Evolutionary conservation across 37 sponge, comb jelly and placozoan genomes (phyloP).

Genomic region (Dysidea cf. avara): DNA sequence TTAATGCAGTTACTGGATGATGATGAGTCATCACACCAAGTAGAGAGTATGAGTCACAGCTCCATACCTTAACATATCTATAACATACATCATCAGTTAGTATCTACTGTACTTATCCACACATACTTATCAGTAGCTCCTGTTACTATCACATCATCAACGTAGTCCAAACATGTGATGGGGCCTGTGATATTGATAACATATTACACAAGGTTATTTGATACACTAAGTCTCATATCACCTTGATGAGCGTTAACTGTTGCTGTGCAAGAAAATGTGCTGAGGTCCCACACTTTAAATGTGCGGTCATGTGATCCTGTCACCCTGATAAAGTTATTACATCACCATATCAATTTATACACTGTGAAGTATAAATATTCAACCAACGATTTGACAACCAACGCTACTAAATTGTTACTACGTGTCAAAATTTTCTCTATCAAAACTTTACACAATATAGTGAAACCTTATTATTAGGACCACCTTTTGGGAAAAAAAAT

Average conservation of each 20-base stretch:
- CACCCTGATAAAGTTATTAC: slow-evolving; percentile 67
- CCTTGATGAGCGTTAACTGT: slow-evolving; percentile 56
- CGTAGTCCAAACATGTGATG: slow-evolving; percentile 52
- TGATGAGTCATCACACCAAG: slow-evolving; percentile 21
- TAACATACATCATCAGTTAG: background rate
- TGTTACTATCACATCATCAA: slow-evolving; percentile 31
- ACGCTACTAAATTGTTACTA: too few species aligned
- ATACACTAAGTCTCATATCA: slow-evolving; percentile 7
- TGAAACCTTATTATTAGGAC: too few species aligned
- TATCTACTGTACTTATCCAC: background rate
- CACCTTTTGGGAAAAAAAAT: too few species aligned
- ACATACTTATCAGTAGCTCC: slow-evolving; percentile 61
- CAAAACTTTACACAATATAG: too few species aligned
- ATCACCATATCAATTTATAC: background rate
- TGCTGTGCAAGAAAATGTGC: slow-evolving; percentile 44
- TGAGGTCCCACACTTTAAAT: slow-evolving; percentile 70
- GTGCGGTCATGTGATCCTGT: slow-evolving; percentile 79
- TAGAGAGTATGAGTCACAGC: slow-evolving; percentile 1
- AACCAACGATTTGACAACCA: background rate
- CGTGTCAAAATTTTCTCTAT: too few species aligned
- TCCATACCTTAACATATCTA: slow-evolving; percentile 66
- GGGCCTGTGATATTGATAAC: slow-evolving; percentile 21
- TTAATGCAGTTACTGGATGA: background rate
- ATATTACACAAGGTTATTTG: background rate
- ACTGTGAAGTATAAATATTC: background rate